Conservation (phyloP, 2,113 vertebrate species). For the Muntiacus muntjak region DNA sequence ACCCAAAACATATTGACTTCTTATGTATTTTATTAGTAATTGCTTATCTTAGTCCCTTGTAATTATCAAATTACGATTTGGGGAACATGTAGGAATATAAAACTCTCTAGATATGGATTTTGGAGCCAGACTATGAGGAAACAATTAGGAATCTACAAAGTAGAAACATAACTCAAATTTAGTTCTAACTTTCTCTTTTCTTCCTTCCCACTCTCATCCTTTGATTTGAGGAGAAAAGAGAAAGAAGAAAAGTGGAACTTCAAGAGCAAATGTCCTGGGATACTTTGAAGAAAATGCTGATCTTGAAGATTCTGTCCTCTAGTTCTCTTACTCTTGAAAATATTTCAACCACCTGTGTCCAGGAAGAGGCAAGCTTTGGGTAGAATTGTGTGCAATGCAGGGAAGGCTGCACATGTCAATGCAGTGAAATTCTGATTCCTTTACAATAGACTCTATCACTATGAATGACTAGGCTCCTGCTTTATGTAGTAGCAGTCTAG, state of each 20-base stretch:
- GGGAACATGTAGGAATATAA: not conserved
- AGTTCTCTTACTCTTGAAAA: not conserved
- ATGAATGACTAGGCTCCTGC: not conserved
- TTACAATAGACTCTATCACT: not conserved
- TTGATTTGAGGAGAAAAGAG: not conserved
- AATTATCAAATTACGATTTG: not conserved
- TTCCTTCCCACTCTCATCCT: not conserved
- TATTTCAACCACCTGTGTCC: not conserved
- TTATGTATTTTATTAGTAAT: not conserved
- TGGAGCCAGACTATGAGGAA: not conserved
- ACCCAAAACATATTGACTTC: not conserved
- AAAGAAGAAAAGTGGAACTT: not conserved
- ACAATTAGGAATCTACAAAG: not conserved
- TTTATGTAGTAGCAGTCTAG: not conserved
- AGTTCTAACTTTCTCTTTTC: not conserved
- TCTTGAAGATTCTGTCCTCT: not conserved
- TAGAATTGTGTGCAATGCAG: not conserved
- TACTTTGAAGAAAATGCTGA: not conserved
- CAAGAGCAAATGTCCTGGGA: not conserved
- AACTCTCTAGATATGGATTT: not conserved
- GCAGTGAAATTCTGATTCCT: not conserved
- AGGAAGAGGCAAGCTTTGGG: not conserved
- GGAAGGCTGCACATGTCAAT: not conserved
- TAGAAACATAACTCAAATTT: not conserved
- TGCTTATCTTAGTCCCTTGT: not conserved